phyloP scores from a whole-genome alignment of 2,797 vertebrate species.

The Aselliscus stoliczkanus region DNA sequence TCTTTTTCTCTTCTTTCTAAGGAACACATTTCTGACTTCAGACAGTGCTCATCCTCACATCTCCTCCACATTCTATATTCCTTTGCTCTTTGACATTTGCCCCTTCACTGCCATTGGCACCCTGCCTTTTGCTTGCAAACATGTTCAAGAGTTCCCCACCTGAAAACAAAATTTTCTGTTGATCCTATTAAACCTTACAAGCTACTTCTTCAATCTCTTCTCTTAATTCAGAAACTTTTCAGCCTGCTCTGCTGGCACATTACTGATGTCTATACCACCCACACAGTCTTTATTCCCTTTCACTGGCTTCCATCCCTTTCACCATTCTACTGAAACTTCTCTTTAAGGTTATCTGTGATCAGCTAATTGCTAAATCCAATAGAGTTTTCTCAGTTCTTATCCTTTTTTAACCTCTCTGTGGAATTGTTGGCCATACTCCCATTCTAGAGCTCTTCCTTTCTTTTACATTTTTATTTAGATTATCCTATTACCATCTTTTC shows the following conservation, averaged over 20 bases:
- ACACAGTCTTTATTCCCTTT: neutral
- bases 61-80: neutral
- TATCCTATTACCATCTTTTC: neutral
- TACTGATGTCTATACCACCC: neutral
- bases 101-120: accelerated
- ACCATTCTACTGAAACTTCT: neutral
- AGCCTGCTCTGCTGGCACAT: neutral
- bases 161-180: neutral
- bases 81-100: neutral
- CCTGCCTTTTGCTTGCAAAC: neutral
- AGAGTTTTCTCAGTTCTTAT: neutral
- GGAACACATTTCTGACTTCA: neutral
- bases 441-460: neutral
- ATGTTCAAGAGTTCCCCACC: neutral
- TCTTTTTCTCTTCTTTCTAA: neutral
- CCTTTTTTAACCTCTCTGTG: neutral
- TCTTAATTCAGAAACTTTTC: neutral
- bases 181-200: neutral
- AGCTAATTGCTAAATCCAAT: neutral
- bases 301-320: neutral
- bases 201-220: neutral
- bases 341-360: neutral
- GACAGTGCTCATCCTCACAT: neutral
- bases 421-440: neutral
- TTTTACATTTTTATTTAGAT: neutral